phyloP scores from a whole-genome alignment of 1,140 invertebrate genomes.

The Ceratina japonica region DNA sequence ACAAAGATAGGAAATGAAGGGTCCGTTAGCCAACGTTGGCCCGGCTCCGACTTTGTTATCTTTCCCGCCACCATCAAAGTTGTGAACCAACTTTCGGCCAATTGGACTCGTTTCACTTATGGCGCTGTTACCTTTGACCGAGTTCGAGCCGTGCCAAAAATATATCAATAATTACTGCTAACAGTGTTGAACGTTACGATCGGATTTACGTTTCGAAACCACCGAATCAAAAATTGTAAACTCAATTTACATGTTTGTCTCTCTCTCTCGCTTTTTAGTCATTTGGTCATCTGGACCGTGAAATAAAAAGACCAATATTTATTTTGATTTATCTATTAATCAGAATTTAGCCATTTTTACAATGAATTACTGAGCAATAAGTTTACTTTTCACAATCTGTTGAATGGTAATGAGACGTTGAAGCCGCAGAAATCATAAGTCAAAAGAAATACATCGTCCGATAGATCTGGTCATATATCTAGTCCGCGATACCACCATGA shows the following conservation, averaged over 20 bases:
- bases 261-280: no score
- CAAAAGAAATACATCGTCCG: no score
- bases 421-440: no score
- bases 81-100: constrained; percentile 13
- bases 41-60: constrained; percentile 46
- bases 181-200: neutral
- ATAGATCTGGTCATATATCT: constrained; percentile 46
- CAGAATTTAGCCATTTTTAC: no score
- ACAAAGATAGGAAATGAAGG: constrained; percentile 41
- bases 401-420: no score
- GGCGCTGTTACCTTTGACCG: constrained; percentile 1
- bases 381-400: no score
- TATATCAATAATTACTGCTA: constrained; percentile 12
- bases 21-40: constrained; percentile 29
- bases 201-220: neutral
- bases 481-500: constrained; percentile 23
- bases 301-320: no score
- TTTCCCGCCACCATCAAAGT: constrained; percentile 15
- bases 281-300: no score
- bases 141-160: constrained; percentile 21
- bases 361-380: neutral
- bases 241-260: no score
- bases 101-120: constrained; percentile 27
- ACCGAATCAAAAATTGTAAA: neutral
- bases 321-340: no score